Evolutionary conservation across 2,797 vertebrate genomes (phyloP).

Genomic region (Silurus aristotelis): DNA sequence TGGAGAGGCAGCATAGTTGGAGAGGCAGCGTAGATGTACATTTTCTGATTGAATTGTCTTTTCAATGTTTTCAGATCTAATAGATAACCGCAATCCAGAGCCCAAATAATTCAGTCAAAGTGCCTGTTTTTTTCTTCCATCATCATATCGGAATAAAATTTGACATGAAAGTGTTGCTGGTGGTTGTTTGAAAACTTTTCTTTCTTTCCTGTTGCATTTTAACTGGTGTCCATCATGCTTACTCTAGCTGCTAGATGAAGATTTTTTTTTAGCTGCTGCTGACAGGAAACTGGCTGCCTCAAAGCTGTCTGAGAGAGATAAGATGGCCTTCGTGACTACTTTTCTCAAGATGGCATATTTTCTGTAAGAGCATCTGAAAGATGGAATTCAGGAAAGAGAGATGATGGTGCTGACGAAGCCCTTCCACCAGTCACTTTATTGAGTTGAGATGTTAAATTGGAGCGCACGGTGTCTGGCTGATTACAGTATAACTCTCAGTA

Average conservation of each 20-base stretch:
- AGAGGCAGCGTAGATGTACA: background rate
- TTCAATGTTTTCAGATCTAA: conserved; percentile 12
- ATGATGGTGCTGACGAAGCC: background rate
- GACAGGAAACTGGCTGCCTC: conserved; percentile 43
- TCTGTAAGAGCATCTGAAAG: background rate
- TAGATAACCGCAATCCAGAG: conserved; percentile 10
- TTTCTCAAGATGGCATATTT: conserved; percentile 22
- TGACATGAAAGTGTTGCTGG: conserved; percentile 24
- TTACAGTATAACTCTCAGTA: background rate
- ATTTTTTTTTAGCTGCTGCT: conserved; percentile 32
- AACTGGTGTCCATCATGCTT: conserved; percentile 42
- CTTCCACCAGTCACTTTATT: conserved; percentile 15
- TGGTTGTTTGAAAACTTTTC: conserved; percentile 35
- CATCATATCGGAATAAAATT: conserved; percentile 21
- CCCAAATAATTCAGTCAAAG: background rate
- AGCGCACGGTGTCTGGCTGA: background rate
- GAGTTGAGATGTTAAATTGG: conserved; percentile 16
- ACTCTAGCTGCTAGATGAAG: conserved; percentile 11
- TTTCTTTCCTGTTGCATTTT: conserved; percentile 25
- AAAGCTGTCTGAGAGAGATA: conserved; percentile 32
- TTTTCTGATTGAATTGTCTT: conserved; percentile 7
- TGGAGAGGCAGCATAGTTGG: background rate
- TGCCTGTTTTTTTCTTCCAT: conserved; percentile 12
- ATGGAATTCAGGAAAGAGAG: conserved; percentile 28
- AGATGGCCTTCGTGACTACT: conserved; percentile 32